These are phyloP conservation scores for Spisula subtruncata DNA, from an alignment of 2,888 invertebrate genomes.

Conservation along the genomic window DNA sequence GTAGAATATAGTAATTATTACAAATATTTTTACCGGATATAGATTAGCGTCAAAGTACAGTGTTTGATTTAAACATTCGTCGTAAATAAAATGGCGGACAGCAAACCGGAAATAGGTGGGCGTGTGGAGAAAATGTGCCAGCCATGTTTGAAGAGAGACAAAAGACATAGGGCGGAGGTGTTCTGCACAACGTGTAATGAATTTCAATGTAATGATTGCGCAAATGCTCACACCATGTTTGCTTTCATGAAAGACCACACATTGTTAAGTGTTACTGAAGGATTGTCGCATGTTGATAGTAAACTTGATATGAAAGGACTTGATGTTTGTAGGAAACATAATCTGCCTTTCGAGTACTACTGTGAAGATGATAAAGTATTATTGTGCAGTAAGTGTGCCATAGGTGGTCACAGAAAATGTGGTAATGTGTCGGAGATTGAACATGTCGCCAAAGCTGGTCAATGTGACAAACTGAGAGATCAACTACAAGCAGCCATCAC, in stretches of 20 bases:
- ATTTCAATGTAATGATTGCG: background rate
- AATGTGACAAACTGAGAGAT: background rate
- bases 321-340: background rate
- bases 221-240: background rate
- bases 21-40: too few relatives aligned
- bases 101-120: too few relatives aligned
- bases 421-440: background rate
- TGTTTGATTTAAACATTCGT: too few relatives aligned
- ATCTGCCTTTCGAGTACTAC: background rate
- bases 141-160: too few relatives aligned
- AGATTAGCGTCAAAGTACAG: too few relatives aligned
- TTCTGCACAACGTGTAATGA: background rate
- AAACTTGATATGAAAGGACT: conserved; percentile 13
- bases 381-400: background rate
- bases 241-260: background rate
- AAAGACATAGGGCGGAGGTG: too few relatives aligned
- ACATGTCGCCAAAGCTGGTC: background rate
- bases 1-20: too few relatives aligned
- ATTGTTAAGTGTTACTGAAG: background rate
- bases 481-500: background rate
- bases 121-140: too few relatives aligned
- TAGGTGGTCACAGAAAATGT: background rate
- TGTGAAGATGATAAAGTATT: conserved; percentile 4
- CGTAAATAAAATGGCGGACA: too few relatives aligned
- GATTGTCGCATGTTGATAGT: background rate